These are phyloP conservation scores for Lytechinus pictus DNA, from an alignment of 35 echinoderm and acorn worm genomes.

Conservation along the genomic window DNA sequence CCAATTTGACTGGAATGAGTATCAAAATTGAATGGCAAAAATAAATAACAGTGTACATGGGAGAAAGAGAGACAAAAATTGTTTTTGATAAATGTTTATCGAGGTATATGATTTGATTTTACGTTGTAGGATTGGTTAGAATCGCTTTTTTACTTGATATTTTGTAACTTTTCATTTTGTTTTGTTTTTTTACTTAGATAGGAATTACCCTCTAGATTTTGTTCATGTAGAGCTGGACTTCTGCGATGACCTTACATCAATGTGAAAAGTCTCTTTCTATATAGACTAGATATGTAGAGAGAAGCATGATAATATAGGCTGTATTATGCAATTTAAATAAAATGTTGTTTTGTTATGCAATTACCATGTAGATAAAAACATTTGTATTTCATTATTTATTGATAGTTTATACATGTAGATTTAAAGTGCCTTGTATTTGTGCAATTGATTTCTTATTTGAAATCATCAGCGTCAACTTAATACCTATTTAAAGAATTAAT, in stretches of 20 bases:
- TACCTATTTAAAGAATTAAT: not conserved
- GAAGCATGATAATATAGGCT: not conserved
- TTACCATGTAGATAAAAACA: not conserved
- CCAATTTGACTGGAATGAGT: no score
- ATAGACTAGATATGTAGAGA: no score
- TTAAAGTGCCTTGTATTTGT: not conserved
- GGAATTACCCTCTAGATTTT: no score
- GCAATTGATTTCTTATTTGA: not conserved
- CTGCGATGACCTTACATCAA: no score
- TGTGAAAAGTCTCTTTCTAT: no score
- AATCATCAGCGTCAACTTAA: not conserved
- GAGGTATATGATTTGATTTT: not conserved
- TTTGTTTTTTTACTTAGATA: no score
- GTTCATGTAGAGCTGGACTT: no score
- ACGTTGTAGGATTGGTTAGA: not conserved
- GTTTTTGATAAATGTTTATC: no score
- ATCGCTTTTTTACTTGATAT: not conserved
- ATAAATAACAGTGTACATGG: no score
- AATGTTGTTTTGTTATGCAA: not conserved
- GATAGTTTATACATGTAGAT: not conserved
- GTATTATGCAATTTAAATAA: not conserved
- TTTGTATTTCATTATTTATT: conserved; percentile 7
- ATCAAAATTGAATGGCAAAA: no score
- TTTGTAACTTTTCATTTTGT: no score
- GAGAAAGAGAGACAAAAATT: no score